A percentile compares a stretch with the other conserved stretches of the same genome.
Conservation (phyloP, 2,888 invertebrate species). For the Penaeus monodon region DNA sequence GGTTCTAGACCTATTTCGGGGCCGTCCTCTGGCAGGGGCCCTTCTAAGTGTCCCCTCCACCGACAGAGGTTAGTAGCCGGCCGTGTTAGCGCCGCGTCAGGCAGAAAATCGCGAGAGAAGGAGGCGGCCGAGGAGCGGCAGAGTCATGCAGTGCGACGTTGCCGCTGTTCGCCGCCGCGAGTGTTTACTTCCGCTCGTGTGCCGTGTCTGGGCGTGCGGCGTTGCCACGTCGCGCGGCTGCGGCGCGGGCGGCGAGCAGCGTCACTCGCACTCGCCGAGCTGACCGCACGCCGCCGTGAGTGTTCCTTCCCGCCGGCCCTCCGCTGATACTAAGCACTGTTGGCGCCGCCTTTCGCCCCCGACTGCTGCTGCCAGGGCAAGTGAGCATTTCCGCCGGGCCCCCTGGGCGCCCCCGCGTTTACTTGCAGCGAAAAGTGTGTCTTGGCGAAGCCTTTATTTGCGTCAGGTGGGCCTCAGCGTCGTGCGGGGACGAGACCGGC, state of each 20-base stretch:
- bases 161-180: slow-evolving; percentile 26
- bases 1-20: background rate
- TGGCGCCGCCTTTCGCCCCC: slow-evolving; percentile 20
- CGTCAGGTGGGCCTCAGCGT: slow-evolving; percentile 59
- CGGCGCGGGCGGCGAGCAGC: slow-evolving; percentile 6
- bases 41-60: slow-evolving; percentile 7
- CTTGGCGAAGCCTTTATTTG: slow-evolving; percentile 11
- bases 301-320: too few relatives aligned
- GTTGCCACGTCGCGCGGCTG: slow-evolving; percentile 39
- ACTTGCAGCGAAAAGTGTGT: slow-evolving; percentile 28
- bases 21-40: background rate
- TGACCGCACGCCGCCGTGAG: too few relatives aligned
- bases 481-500: slow-evolving; percentile 51
- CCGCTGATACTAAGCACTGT: background rate
- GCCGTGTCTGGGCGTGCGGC: slow-evolving; percentile 20
- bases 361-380: slow-evolving; percentile 34
- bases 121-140: background rate
- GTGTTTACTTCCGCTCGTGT: slow-evolving; percentile 19
- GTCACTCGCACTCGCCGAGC: too few relatives aligned
- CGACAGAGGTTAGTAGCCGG: background rate
- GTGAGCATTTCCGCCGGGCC: slow-evolving; percentile 28
- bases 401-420: slow-evolving; percentile 1
- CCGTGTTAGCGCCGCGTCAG: background rate
- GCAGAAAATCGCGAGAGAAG: background rate
- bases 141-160: slow-evolving; percentile 37